Base-by-base conservation (phyloP, 2,113 vertebrate species). In the Nettapus auritus region DNA sequence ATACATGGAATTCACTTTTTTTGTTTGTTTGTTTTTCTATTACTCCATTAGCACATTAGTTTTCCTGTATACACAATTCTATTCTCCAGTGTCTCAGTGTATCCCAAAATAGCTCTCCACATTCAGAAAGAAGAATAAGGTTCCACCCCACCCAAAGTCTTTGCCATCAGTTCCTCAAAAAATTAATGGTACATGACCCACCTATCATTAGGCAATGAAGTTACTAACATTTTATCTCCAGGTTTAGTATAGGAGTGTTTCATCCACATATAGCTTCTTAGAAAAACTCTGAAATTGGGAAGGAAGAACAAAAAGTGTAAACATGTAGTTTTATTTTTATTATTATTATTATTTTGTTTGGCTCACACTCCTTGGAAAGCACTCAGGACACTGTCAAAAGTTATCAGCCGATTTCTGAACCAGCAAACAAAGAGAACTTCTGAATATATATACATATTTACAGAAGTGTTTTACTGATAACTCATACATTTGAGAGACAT, bases 291-390 rank as follows among this genome's bases (percentile, higher is more conserved):
- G 31, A 69, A 85, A 87, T 18, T 42, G 31, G 15, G 13, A 84
- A 81, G 46, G 63, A 63, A 86, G 33, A 67, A 8, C 20, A 60
- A n/a, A 36, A 48, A 66, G 18, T 21, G 4, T 56, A 38, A 92
- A 17, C 17, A 34, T 59, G 10, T n/a, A 40, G 42, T 13, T 64
- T 8, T 11, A 4, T 1, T 8, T 13, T 4, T 1, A 48, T 21
- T 48, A 21, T 48, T 11, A 11, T 19, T 46, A 8, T 46, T 48
- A 19, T 46, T 57, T 21, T 63, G 20, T 59, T 84, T 88, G 20
- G 19, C 44, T 82, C 64, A 11, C 13, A 8, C 62, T 91, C 22
- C 29, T 79, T 40, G 23, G 53, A 78, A 68, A 74, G 42, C 56
- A 62, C 33, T 57, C 16, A 40, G 36, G 53, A 93, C 48, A 14